A percentile compares a stretch with the other conserved stretches of the same genome.
These are phyloP conservation scores for Percopsis omiscomaycus DNA, from an alignment of 2,797 vertebrate species.

Conservation along the genomic window DNA sequence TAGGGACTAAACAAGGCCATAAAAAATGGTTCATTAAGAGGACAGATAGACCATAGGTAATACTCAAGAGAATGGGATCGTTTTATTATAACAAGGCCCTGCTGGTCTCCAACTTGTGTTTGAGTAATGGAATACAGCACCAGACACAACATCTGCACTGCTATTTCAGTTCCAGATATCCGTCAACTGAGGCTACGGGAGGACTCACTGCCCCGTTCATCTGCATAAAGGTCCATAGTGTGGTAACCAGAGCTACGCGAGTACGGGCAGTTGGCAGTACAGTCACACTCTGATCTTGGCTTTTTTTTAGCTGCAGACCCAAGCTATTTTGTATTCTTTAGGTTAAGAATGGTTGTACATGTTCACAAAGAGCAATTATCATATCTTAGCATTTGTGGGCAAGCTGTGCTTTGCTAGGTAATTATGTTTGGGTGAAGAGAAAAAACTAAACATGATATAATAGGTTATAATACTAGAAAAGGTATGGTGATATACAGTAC, in stretches of 20 bases:
- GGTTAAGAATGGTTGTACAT: no score
- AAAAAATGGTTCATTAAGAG: constrained; percentile 46
- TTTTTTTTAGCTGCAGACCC: constrained; percentile 12
- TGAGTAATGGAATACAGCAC: constrained; percentile 1
- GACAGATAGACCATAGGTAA: constrained; percentile 21
- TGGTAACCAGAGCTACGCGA: constrained; percentile 76
- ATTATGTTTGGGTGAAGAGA: no score
- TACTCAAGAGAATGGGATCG: constrained; percentile 10
- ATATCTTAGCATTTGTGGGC: no score
- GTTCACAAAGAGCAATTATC: no score
- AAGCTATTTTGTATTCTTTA: no score
- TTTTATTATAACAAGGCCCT: constrained; percentile 23
- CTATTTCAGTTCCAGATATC: constrained; percentile 60
- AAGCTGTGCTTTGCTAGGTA: no score
- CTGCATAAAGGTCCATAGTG: constrained; percentile 65
- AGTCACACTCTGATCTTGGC: constrained; percentile 65
- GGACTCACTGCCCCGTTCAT: constrained; percentile 62
- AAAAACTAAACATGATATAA: no score
- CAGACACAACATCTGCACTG: constrained; percentile 54
- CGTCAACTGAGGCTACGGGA: constrained; percentile 75
- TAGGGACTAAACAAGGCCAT: background rate
- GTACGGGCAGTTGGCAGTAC: constrained; percentile 69
- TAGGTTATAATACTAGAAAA: no score
- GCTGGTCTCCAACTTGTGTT: constrained; percentile 10
- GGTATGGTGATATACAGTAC: no score